Evolutionary conservation across 2,888 invertebrate species (phyloP), one percentile per base, ranked within the genome.

Genomic region (Epicampocera succincta): DNA sequence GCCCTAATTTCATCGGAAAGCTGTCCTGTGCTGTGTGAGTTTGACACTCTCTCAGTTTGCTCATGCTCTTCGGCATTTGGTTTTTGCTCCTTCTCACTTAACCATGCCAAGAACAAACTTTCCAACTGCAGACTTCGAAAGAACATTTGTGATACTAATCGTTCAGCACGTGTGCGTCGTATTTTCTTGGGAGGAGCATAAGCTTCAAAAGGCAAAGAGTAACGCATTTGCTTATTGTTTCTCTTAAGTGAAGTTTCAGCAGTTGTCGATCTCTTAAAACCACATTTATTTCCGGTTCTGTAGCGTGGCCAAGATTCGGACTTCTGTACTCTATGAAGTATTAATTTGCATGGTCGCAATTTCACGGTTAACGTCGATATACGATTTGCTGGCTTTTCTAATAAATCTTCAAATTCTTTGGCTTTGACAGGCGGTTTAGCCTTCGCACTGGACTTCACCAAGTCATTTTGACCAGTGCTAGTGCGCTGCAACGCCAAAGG

Each of bases 171-270:
- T 0, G 89, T 88, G 25, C 88, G 87, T 1, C 90, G 85, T 19
- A 90, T 90, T 69, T 90, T 90, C 71, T 86, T 88, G 15, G 89
- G 89, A n/a, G 89, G 90, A 0, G 89, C 90, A 85, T 87, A 89
- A 0, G 87, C 85, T 21, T 90, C 90, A 2, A 86, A 87, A 25
- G 88, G 85, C 60, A 89, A 15, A 0, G 77, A 60, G 8, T 75
- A 80, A 12, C 86, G 84, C 54, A 86, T 84, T 73, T 87, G 71
- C 56, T 86, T 73, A 46, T 86, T 71, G 61, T 84, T 86, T 46
- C 89, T 85, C 15, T 89, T 89, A 17, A 85, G 85, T 0, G 86
- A 52, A 1, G 76, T 52, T 29, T 84, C 80, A 13, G 75, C 69
- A 15, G 54, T 17, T 19, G 60, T 33, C 38, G 74, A 12, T 8